A percentile compares a stretch with the other conserved stretches of the same genome.
Evolutionary conservation across 2,888 invertebrate species (phyloP).

Genomic region (Agonopterix alstromeriana): DNA sequence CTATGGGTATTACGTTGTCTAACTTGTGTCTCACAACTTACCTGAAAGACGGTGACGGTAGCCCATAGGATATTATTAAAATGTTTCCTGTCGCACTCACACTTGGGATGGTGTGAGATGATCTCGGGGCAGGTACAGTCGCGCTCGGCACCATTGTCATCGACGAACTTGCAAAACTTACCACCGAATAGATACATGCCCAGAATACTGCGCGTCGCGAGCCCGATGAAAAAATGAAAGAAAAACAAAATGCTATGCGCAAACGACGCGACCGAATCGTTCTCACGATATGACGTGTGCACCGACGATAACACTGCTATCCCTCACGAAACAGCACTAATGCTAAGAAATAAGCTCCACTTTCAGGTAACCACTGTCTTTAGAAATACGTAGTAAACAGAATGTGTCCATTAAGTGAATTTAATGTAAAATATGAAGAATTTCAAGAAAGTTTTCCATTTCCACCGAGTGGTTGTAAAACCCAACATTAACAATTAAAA

Average conservation of each 20-base stretch:
- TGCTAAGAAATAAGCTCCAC: slow-evolving; percentile 18
- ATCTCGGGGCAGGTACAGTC: slow-evolving; percentile 97
- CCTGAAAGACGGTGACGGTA: slow-evolving; percentile 98
- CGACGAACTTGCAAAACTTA: slow-evolving; percentile 99
- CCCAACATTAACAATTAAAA: slow-evolving; percentile 26
- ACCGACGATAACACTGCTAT: slow-evolving; percentile 65
- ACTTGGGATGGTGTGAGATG: slow-evolving; percentile 90
- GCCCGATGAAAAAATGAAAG: slow-evolving; percentile 73
- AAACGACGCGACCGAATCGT: slow-evolving; percentile 62
- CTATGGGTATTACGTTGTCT: slow-evolving; percentile 50
- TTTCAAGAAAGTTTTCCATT: no score
- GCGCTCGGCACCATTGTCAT: slow-evolving; percentile 87
- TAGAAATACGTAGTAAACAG: no score
- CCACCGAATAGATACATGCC: slow-evolving; percentile 99
- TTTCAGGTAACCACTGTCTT: no score
- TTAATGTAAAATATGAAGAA: no score
- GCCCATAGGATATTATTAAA: slow-evolving; percentile 99
- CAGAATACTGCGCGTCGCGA: slow-evolving; percentile 90
- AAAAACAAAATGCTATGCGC: slow-evolving; percentile 74
- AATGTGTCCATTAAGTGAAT: no score
- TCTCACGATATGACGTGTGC: slow-evolving; percentile 48
- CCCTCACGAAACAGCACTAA: slow-evolving; percentile 34
- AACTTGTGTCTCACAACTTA: slow-evolving; percentile 76
- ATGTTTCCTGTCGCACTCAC: slow-evolving; percentile 98
- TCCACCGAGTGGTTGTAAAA: no score